These are phyloP conservation scores for Axis porcinus DNA, from an alignment of 2,113 vertebrate species.

Conservation along the genomic window DNA sequence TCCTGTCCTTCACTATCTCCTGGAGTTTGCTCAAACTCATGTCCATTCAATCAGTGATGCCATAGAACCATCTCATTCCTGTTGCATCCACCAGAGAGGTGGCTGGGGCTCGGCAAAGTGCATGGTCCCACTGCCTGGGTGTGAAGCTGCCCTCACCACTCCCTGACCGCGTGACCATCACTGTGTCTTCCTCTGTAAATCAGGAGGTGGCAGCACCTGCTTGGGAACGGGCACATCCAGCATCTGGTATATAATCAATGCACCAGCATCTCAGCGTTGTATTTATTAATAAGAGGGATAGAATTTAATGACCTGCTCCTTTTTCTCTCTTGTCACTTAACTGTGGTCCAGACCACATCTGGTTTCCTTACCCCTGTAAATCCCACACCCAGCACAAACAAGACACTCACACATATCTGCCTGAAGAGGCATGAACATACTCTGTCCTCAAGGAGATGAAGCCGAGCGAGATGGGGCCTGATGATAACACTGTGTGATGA, in stretches of 20 bases:
- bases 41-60: neutral
- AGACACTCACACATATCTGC: neutral
- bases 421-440: neutral
- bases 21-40: neutral
- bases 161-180: rapidly evolving
- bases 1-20: neutral
- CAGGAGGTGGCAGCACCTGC: no score
- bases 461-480: neutral
- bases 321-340: neutral
- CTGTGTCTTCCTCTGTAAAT: neutral
- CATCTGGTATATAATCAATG: rapidly evolving
- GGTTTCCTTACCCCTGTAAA: neutral
- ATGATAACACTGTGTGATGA: neutral
- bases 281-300: rapidly evolving
- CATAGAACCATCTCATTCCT: rapidly evolving
- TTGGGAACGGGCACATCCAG: no score
- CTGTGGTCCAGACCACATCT: neutral
- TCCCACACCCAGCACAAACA: neutral
- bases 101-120: rapidly evolving
- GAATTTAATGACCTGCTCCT: no score
- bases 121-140: rapidly evolving
- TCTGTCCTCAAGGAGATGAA: neutral
- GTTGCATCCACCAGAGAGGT: neutral
- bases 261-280: rapidly evolving
- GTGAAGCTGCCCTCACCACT: neutral